Percentiles rank a stretch among this genome's conserved stretches.
phyloP scores from a whole-genome alignment of 2,888 invertebrate genomes.

The Callinectes sapidus region DNA sequence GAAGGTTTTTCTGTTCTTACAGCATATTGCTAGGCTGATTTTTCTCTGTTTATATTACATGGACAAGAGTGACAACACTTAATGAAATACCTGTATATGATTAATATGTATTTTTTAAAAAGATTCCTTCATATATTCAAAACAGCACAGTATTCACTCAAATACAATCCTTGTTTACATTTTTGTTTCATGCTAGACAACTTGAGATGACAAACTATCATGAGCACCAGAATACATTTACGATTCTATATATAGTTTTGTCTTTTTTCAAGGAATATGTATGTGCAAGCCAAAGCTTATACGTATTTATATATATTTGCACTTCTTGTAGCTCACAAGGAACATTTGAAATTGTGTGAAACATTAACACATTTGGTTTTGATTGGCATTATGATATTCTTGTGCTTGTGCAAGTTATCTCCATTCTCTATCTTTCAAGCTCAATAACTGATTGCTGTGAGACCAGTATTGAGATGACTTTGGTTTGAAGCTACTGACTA shows the following conservation, averaged over 20 bases:
- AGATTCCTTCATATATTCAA: background rate
- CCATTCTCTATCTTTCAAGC: slow-evolving; percentile 41
- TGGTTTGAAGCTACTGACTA: slow-evolving; percentile 35
- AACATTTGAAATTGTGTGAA: background rate
- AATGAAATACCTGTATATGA: background rate
- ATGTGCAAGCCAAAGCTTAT: background rate
- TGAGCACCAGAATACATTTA: background rate
- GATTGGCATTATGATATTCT: slow-evolving; percentile 25
- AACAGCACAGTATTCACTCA: slow-evolving; percentile 5
- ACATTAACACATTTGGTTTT: slow-evolving; percentile 26
- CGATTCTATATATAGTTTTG: too few relatives aligned
- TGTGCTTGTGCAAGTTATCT: slow-evolving; percentile 40
- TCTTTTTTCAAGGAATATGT: background rate
- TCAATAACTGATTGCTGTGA: slow-evolving; percentile 44
- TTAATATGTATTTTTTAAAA: background rate
- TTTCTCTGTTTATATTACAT: background rate
- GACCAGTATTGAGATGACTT: slow-evolving; percentile 20
- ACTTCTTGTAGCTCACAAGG: background rate
- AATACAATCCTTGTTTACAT: background rate
- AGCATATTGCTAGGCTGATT: too few relatives aligned
- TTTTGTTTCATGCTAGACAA: slow-evolving; percentile 12
- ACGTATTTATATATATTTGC: background rate
- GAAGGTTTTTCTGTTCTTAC: background rate
- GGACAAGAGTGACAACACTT: background rate
- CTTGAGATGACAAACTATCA: background rate